These are phyloP conservation scores for Rugalucina vietnamica DNA, from an alignment of 2,888 invertebrate species.

Conservation along the genomic window DNA sequence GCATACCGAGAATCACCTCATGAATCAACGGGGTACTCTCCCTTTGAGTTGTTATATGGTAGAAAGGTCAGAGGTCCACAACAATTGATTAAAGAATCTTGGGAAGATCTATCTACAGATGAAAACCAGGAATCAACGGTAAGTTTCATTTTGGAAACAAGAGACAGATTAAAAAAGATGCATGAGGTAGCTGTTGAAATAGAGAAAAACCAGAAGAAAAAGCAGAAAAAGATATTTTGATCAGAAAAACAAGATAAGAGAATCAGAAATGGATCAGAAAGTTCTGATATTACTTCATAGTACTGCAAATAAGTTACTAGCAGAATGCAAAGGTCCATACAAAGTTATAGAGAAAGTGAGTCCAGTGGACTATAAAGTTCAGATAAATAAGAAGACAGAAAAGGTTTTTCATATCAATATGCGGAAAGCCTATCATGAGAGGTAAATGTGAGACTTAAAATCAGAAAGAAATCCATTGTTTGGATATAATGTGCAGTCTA, in stretches of 20 bases:
- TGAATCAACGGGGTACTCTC: conserved; percentile 12
- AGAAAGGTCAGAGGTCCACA: neutral
- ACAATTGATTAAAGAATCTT: neutral
- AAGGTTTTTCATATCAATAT: conserved; percentile 15
- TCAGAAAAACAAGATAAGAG: neutral
- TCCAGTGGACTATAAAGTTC: conserved; percentile 8
- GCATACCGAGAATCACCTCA: conserved; percentile 8
- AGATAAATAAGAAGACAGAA: neutral
- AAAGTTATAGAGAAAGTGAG: neutral
- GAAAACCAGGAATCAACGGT: neutral
- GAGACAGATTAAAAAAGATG: conserved; percentile 7
- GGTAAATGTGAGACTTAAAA: neutral
- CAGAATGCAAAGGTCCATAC: conserved; percentile 2
- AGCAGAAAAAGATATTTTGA: neutral
- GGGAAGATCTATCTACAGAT: neutral
- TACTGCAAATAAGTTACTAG: neutral
- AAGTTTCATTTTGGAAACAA: neutral
- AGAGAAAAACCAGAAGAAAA: neutral
- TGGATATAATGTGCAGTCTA: neutral
- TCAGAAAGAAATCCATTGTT: neutral
- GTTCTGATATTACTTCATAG: neutral
- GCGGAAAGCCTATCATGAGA: neutral
- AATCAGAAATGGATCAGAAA: neutral
- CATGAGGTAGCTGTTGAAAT: neutral
- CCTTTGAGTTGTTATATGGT: neutral